These are phyloP conservation scores for Dallia pectoralis DNA, from an alignment of 2,797 vertebrate species.

Conservation along the genomic window DNA sequence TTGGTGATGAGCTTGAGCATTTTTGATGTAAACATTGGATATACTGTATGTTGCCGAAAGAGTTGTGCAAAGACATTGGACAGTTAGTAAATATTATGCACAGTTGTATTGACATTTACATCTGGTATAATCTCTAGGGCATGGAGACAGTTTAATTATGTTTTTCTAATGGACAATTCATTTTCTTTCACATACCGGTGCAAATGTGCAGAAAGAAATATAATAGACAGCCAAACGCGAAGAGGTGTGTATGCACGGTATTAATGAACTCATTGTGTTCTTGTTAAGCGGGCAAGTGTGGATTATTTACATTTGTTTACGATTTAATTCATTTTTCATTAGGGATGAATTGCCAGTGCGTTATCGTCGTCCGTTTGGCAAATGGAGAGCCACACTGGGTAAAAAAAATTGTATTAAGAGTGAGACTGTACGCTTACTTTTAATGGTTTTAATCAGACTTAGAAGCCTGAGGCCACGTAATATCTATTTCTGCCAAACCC, in stretches of 20 bases:
- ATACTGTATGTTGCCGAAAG: too few relatives aligned
- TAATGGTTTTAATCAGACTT: conserved; percentile 62
- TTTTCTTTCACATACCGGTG: not conserved
- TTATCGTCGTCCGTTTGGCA: conserved; percentile 7
- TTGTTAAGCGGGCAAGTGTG: not conserved
- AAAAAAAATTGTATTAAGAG: conserved; percentile 38
- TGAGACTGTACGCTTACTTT: conserved; percentile 51
- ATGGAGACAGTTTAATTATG: too few relatives aligned
- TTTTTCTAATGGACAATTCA: too few relatives aligned
- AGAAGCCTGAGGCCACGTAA: conserved; percentile 49
- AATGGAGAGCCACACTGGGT: conserved; percentile 42
- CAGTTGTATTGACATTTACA: too few relatives aligned
- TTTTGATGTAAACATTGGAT: too few relatives aligned
- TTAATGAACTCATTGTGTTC: conserved; percentile 18
- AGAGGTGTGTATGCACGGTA: not conserved
- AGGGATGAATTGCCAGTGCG: conserved; percentile 8
- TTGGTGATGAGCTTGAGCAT: too few relatives aligned
- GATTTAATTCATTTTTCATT: conserved; percentile 20
- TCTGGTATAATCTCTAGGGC: too few relatives aligned
- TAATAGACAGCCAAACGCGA: too few relatives aligned
- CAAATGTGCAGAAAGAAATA: too few relatives aligned
- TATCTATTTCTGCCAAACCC: conserved; percentile 66
- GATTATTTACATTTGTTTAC: conserved; percentile 16
- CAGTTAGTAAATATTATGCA: too few relatives aligned
- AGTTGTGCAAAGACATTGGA: too few relatives aligned